Evolutionary conservation across 2,888 invertebrate genomes (phyloP).

Genomic region (Calameuta idolon): DNA sequence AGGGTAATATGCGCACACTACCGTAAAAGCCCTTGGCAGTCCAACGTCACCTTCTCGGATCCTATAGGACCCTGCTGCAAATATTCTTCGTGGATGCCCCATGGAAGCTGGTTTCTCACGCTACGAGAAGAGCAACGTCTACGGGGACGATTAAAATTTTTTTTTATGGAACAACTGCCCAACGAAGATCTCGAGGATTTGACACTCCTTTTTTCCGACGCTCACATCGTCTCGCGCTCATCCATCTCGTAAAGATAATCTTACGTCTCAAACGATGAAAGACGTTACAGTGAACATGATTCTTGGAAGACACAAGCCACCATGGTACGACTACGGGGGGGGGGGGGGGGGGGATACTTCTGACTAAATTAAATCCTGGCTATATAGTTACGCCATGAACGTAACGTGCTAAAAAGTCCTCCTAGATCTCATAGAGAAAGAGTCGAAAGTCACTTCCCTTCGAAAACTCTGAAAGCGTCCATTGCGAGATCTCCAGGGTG

Average conservation of each 20-base stretch:
- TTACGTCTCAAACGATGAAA: constrained; percentile 8
- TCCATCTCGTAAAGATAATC: constrained; percentile 30
- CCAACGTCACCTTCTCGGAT: constrained; percentile 39
- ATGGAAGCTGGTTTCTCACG: constrained; percentile 57
- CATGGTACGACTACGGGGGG: neutral
- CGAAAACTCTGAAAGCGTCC: neutral
- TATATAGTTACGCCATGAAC: neutral
- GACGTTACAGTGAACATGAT: neutral
- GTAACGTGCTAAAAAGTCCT: neutral
- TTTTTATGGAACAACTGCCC: constrained; percentile 36
- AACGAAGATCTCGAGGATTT: constrained; percentile 35
- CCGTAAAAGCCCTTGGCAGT: constrained; percentile 11
- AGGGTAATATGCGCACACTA: neutral
- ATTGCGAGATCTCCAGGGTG: neutral
- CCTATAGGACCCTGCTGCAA: constrained; percentile 48
- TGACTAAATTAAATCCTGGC: neutral
- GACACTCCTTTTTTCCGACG: constrained; percentile 33
- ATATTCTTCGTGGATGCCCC: constrained; percentile 51
- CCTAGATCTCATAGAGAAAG: neutral
- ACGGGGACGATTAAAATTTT: constrained; percentile 30
- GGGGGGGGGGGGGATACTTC: neutral
- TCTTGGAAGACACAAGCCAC: neutral
- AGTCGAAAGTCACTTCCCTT: neutral
- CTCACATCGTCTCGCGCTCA: constrained; percentile 20
- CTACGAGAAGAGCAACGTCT: constrained; percentile 32